Evolutionary conservation across 2,888 invertebrate species (phyloP).

Genomic region (Cephonodes hylas): DNA sequence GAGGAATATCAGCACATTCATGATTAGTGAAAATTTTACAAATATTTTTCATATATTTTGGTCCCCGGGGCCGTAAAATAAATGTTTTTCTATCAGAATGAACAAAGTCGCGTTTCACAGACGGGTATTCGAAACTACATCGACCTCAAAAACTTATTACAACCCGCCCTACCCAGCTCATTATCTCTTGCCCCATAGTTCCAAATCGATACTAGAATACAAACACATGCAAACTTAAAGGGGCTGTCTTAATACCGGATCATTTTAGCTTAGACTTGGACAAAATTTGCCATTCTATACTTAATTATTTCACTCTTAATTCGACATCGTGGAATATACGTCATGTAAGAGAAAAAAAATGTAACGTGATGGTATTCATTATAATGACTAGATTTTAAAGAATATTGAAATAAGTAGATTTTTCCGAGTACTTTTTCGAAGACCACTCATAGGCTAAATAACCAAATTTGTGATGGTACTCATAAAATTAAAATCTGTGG

Average conservation of each 20-base stretch:
- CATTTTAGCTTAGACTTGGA: neutral
- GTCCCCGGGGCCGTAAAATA: neutral
- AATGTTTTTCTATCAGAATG: neutral
- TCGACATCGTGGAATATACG: neutral
- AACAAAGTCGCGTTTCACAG: slow-evolving; percentile 32
- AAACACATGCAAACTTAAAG: slow-evolving; percentile 51
- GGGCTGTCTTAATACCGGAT: slow-evolving; percentile 8
- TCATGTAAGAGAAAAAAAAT: neutral
- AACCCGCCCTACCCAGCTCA: slow-evolving; percentile 71
- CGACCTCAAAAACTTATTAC: slow-evolving; percentile 75
- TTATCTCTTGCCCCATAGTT: slow-evolving; percentile 76
- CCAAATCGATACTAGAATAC: slow-evolving; percentile 75
- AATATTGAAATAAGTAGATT: too few species aligned
- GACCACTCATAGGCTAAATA: too few species aligned
- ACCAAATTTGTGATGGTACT: too few species aligned
- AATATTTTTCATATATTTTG: neutral
- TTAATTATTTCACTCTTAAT: neutral
- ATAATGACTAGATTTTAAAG: too few species aligned
- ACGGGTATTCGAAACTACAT: slow-evolving; percentile 40
- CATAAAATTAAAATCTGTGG: too few species aligned
- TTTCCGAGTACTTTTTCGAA: too few species aligned
- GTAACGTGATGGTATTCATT: too few species aligned
- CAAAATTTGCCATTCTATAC: too few species aligned
- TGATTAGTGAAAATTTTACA: too few species aligned
- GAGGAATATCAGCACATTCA: too few species aligned